Base-by-base conservation (phyloP, 2,888 invertebrate species). In the Meganola albula region DNA sequence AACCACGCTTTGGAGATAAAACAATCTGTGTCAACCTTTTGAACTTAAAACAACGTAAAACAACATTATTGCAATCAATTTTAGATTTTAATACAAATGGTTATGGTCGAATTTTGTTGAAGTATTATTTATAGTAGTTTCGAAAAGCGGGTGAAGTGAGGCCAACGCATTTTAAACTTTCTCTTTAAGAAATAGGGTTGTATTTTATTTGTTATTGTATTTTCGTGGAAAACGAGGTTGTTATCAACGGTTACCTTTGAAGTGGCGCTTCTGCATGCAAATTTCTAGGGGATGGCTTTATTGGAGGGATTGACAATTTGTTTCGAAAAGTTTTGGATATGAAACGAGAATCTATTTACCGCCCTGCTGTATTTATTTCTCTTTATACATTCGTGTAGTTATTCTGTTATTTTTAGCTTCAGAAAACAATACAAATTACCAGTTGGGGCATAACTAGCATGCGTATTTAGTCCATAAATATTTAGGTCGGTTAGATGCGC, bases 221-320 rank as follows among this genome's bases (percentile, higher is more conserved):
- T 2, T 20, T 30, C 27, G 21, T 48, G 45, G 50, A 53, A 58
- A 62, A 55, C 53, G 67, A 70, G 68, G 67, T 68, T 71, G 73
- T 76, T 75, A 67, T 63, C 62, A 76, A 72, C 69, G 61, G 74
- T 73, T 75, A 70, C 75, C 80, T 85, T 85, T 84, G 85, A 82
- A 83, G 78, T 79, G 76, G 80, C 77, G 80, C 85, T 84, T 84
- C 85, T 82, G 85, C 85, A 84, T 84, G 79, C 82, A 84, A 83
- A 84, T 83, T 66, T 66, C 49, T 56, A 52, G 57, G 61, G 56
- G 53, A 54, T 52, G 56, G 48, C 51, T 50, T 50, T 54, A 46
- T 57, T 49, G 43, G 48, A 52, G 55, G 67, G 65, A 79, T 75
- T 73, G 73, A 3, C 74, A 76, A 76, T 76, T 74, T 73, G 48